phyloP scores from a whole-genome alignment of 2,888 invertebrate genomes.

The Athalia circularis region DNA sequence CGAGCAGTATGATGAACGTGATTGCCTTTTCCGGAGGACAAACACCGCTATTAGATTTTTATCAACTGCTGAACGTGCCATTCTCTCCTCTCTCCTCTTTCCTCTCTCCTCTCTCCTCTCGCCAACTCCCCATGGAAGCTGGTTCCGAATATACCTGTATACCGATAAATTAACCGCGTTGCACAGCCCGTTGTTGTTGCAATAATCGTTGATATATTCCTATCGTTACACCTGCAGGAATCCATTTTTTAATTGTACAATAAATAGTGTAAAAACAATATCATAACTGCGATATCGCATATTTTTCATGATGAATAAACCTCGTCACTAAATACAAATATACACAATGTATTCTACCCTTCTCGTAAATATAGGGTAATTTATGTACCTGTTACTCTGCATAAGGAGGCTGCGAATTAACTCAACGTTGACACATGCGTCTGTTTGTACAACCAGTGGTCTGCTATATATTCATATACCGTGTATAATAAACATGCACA shows the following conservation, averaged over 20 bases:
- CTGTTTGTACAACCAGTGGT: conserved; percentile 53
- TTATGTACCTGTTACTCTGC: conserved; percentile 5
- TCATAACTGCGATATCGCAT: no score
- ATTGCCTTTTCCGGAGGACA: conserved; percentile 71
- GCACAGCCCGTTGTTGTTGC: conserved; percentile 13
- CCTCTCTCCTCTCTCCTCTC: neutral
- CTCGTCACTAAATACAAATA: no score
- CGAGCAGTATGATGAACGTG: conserved; percentile 68
- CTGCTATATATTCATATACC: neutral
- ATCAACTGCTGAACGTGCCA: conserved; percentile 58
- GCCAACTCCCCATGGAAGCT: neutral
- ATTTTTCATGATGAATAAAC: no score
- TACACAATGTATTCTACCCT: no score
- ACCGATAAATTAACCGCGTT: conserved; percentile 24
- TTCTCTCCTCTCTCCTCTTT: conserved; percentile 4
- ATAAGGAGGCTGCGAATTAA: neutral
- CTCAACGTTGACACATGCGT: conserved; percentile 74
- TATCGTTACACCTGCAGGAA: neutral
- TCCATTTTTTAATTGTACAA: neutral
- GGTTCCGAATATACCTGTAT: neutral
- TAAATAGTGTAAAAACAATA: neutral
- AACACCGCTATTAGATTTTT: conserved; percentile 72
- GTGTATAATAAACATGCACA: neutral
- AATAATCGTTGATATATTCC: neutral
- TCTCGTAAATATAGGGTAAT: neutral